A percentile compares a stretch with the other conserved stretches of the same genome.
These are phyloP conservation scores for Amphiprion percula DNA, from an alignment of 2,113 vertebrate species.

Conservation along the genomic window DNA sequence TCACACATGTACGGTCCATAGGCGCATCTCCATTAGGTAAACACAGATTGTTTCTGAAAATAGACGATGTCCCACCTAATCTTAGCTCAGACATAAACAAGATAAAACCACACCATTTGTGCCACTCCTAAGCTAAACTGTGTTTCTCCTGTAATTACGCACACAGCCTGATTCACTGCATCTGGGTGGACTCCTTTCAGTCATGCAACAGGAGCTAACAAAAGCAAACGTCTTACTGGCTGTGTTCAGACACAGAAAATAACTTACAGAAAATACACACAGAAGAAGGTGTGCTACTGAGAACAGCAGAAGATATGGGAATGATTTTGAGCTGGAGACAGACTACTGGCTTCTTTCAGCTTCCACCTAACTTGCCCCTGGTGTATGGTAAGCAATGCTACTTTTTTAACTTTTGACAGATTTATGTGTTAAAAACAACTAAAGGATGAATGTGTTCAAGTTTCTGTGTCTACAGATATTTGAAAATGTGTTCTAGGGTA, in stretches of 20 bases:
- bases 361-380: not conserved
- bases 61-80: slow-evolving; percentile 23
- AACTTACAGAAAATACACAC: not conserved
- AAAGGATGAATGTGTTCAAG: not conserved
- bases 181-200: slow-evolving; percentile 38
- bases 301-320: not conserved
- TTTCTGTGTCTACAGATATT: not conserved
- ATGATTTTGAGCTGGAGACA: slow-evolving; percentile 4
- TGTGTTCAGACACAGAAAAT: not conserved
- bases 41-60: slow-evolving; percentile 16
- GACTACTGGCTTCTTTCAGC: not conserved
- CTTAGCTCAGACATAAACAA: slow-evolving; percentile 23
- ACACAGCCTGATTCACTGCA: slow-evolving; percentile 25
- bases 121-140: slow-evolving; percentile 41
- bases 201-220: not conserved
- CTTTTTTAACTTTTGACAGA: not conserved
- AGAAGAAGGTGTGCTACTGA: not conserved
- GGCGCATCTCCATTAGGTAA: slow-evolving; percentile 13
- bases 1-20: not conserved
- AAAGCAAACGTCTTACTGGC: slow-evolving; percentile 5
- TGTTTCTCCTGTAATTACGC: slow-evolving; percentile 57
- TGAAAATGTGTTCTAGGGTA: not conserved
- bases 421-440: slow-evolving; percentile 2
- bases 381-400: slow-evolving; percentile 43
- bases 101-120: slow-evolving; percentile 24